A percentile compares a stretch with the other conserved stretches of the same genome.
Evolutionary conservation across 2,113 vertebrate genomes (phyloP).

Genomic region (Haemorhous mexicanus): DNA sequence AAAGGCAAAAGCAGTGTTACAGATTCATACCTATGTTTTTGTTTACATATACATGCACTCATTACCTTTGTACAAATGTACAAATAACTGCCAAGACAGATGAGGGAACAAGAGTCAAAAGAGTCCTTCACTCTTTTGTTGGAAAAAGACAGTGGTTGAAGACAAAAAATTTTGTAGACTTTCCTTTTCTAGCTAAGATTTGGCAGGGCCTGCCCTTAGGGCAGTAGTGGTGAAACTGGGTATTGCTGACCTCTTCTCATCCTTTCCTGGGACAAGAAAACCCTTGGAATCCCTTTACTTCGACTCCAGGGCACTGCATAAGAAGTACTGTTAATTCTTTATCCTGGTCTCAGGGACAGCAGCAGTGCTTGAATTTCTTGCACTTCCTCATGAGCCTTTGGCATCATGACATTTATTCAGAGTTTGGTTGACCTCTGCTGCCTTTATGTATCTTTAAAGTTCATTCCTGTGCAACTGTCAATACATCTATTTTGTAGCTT

Average conservation of each 20-base stretch:
- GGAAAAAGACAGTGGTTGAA: background rate
- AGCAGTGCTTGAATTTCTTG: background rate
- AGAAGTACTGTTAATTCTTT: background rate
- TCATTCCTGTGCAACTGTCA: constrained; percentile 52
- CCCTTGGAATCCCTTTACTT: background rate
- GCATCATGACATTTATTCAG: constrained; percentile 41
- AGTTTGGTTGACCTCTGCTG: constrained; percentile 43
- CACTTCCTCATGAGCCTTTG: background rate
- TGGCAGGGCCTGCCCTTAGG: background rate
- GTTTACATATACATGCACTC: background rate
- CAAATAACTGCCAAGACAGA: background rate
- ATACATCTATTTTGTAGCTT: background rate
- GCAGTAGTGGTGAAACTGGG: background rate
- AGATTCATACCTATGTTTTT: background rate
- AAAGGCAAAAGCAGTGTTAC: background rate
- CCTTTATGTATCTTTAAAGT: constrained; percentile 49
- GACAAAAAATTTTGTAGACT: background rate
- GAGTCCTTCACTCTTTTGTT: background rate
- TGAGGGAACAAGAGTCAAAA: background rate
- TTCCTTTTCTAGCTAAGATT: background rate
- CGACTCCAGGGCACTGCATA: background rate
- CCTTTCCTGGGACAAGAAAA: background rate
- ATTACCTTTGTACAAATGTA: background rate
- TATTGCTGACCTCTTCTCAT: background rate
- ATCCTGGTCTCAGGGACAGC: background rate